phyloP scores from a whole-genome alignment of 2,888 invertebrate genomes.

The Heliconius cydno region DNA sequence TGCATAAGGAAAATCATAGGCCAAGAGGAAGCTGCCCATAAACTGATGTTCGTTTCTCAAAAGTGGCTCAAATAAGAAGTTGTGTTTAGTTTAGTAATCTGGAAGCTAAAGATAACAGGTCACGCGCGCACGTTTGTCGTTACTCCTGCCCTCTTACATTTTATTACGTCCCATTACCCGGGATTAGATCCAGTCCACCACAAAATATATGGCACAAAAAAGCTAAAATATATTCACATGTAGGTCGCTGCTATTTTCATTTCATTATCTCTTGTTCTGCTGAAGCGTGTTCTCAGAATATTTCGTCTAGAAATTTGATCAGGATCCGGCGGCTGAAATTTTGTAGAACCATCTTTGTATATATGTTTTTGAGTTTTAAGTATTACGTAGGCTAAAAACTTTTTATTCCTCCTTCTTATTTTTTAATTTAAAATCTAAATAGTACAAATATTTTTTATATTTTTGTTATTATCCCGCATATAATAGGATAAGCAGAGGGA shows the following conservation, averaged over 20 bases:
- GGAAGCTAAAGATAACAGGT: constrained; percentile 70
- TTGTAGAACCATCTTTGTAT: neutral
- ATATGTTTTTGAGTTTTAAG: neutral
- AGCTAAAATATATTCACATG: constrained; percentile 25
- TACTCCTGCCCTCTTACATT: constrained; percentile 78
- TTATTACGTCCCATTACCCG: constrained; percentile 79
- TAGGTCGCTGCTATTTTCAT: constrained; percentile 23
- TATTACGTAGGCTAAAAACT: neutral
- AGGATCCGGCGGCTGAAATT: neutral
- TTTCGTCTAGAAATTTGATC: constrained; percentile 11
- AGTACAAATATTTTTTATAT: too few relatives aligned
- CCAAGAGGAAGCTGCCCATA: constrained; percentile 16
- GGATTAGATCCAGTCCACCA: constrained; percentile 65
- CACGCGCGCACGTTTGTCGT: constrained; percentile 79
- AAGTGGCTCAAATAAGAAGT: constrained; percentile 32
- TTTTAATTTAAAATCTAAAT: too few relatives aligned
- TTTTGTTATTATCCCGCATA: too few relatives aligned
- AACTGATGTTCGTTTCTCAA: constrained; percentile 4
- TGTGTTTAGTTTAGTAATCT: constrained; percentile 51
- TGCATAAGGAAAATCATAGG: neutral
- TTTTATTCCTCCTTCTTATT: too few relatives aligned
- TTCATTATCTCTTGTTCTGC: constrained; percentile 23
- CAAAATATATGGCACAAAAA: constrained; percentile 28
- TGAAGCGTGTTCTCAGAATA: constrained; percentile 16
- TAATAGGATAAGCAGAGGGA: too few relatives aligned